Evolutionary conservation across 2,888 invertebrate genomes (phyloP).

Genomic region (Tetanocera ferruginea): DNA sequence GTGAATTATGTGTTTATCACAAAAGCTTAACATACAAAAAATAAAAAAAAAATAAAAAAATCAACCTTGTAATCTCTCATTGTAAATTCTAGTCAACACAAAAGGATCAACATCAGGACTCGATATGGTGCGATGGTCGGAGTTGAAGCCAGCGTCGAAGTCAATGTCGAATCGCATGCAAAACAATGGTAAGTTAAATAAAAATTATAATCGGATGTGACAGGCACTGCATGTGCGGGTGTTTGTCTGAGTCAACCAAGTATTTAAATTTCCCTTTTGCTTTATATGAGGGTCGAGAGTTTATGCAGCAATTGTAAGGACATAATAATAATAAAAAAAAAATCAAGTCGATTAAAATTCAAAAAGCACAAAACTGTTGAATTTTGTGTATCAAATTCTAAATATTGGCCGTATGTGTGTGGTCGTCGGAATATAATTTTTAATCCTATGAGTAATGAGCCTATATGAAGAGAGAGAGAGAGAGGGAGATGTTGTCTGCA

Average conservation of each 20-base stretch:
- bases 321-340: constrained; percentile 17
- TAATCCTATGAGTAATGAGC: no score
- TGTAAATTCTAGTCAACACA: constrained; percentile 43
- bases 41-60: constrained; percentile 10
- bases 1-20: constrained; percentile 46
- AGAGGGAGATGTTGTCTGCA: no score
- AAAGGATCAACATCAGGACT: constrained; percentile 25
- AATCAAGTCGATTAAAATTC: constrained; percentile 43
- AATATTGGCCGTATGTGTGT: no score
- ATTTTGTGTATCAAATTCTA: no score
- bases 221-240: constrained; percentile 42
- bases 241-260: constrained; percentile 30
- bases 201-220: constrained; percentile 48
- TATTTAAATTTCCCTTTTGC: constrained; percentile 42
- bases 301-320: constrained; percentile 15
- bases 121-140: not conserved
- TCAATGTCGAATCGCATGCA: not conserved
- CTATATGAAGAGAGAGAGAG: no score
- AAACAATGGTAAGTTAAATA: constrained; percentile 38
- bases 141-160: not conserved
- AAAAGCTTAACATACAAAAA: constrained; percentile 17
- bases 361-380: constrained; percentile 44
- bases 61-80: constrained; percentile 36
- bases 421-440: no score
- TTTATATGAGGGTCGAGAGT: constrained; percentile 40